Evolutionary conservation across 2,888 invertebrate genomes (phyloP).

Genomic region (Orgyia antiqua): DNA sequence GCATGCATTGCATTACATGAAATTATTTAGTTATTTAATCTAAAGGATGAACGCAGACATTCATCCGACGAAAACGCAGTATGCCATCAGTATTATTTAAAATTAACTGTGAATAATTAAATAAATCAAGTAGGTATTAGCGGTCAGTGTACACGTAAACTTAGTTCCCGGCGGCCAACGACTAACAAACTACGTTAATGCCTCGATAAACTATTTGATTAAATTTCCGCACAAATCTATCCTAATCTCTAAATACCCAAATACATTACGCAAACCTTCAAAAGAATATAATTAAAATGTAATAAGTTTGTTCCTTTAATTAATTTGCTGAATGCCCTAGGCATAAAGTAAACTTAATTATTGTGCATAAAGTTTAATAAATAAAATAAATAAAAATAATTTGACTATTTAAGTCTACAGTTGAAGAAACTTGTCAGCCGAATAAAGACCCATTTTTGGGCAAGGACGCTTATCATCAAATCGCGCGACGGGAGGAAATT

Average conservation of each 20-base stretch:
- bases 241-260: slow-evolving; percentile 28
- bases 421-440: no score
- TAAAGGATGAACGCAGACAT: neutral
- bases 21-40: neutral
- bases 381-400: no score
- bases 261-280: slow-evolving; percentile 24
- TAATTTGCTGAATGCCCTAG: no score
- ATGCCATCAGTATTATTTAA: neutral
- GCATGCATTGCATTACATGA: neutral
- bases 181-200: slow-evolving; percentile 32
- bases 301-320: no score
- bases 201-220: slow-evolving; percentile 42
- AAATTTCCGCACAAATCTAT: slow-evolving; percentile 42
- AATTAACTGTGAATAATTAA: neutral
- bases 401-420: no score
- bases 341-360: no score
- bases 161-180: slow-evolving; percentile 19
- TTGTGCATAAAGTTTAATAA: no score
- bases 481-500: no score
- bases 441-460: no score
- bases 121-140: neutral
- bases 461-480: no score
- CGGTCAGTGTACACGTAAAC: slow-evolving; percentile 12
- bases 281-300: no score
- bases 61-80: neutral